A percentile compares a stretch with the other conserved stretches of the same genome.
phyloP scores from a whole-genome alignment of 1,140 invertebrate genomes.

The Elysia chlorotica region DNA sequence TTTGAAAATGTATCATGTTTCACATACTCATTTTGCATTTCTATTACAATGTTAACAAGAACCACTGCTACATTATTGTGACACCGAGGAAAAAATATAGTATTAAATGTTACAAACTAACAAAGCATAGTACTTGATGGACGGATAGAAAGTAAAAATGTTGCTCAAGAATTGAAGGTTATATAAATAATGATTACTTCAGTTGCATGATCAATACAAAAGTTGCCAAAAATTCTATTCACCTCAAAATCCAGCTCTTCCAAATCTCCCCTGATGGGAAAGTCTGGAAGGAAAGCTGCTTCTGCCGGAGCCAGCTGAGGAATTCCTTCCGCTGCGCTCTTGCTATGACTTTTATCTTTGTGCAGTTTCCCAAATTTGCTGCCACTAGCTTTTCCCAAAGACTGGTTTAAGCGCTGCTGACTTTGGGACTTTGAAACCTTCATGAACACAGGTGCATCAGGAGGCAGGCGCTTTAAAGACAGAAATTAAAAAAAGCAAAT shows the following conservation, averaged over 20 bases:
- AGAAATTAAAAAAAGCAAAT: too few relatives aligned
- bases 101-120: background rate
- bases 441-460: conserved; percentile 39
- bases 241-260: conserved; percentile 65
- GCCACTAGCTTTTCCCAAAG: conserved; percentile 32
- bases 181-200: too few relatives aligned
- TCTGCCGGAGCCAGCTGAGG: conserved; percentile 75
- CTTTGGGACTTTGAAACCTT: conserved; percentile 34
- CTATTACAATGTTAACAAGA: background rate
- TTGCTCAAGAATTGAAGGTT: background rate
- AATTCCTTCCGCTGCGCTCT: conserved; percentile 24
- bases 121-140: background rate
- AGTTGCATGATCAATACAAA: too few relatives aligned
- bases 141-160: background rate
- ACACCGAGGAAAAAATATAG: background rate
- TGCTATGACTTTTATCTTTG: too few relatives aligned
- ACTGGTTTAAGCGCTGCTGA: conserved; percentile 35
- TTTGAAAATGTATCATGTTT: background rate
- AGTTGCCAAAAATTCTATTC: too few relatives aligned
- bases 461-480: too few relatives aligned
- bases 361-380: conserved; percentile 23
- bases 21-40: background rate
- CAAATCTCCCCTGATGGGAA: conserved; percentile 71
- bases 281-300: conserved; percentile 81
- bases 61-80: background rate